Base-by-base conservation (phyloP, 2,113 vertebrate genomes). In the Columbina picui region DNA sequence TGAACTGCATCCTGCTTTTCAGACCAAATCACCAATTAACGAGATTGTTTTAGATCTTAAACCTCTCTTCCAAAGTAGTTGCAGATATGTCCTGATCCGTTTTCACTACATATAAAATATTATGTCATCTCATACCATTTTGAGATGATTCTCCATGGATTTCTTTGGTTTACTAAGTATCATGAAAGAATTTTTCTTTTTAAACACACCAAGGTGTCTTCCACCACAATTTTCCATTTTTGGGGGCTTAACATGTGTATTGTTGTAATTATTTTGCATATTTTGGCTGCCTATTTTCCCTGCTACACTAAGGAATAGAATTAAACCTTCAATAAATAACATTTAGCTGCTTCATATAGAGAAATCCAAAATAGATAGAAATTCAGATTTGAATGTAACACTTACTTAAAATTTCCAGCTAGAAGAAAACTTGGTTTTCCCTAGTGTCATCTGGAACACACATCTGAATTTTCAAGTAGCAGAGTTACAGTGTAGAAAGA, bases 11-110 rank as follows among this genome's bases (percentile, higher is more conserved):
- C 73, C 71, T 92, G 89, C 45, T 92, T 94, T 89, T 77, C 73
- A 92, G 76, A 94, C 59, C 59, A 91, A 91, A 90, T 61, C n/a
- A 61, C 45, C 64, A 86, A 92, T 94, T 94, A 91, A 47, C 6
- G 0, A 89, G 81, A 82, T 27, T 68, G 52, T 43, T 93, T 95
- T 78, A 78, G 39, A 52, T 30, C 65, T 89, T 78, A 87, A 94
- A 75, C 14, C 18, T 82, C 60, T 67, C 32, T 23, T 89, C 57
- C 57, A 52, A 85, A 84, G 18, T 36, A 29, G 14, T 68, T 84
- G 39, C 34, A 94, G 61, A 85, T 41, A 85, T 22, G 26, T 1
- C 4, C 53, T 21, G 12, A 55, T 68, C 16, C 4, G 1, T 68
- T 91, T 94, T 64, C 43, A 43, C 20, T 82, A 79, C 25, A 39